Base-by-base conservation (phyloP, 2,113 vertebrate species). In the Vimba vimba region DNA sequence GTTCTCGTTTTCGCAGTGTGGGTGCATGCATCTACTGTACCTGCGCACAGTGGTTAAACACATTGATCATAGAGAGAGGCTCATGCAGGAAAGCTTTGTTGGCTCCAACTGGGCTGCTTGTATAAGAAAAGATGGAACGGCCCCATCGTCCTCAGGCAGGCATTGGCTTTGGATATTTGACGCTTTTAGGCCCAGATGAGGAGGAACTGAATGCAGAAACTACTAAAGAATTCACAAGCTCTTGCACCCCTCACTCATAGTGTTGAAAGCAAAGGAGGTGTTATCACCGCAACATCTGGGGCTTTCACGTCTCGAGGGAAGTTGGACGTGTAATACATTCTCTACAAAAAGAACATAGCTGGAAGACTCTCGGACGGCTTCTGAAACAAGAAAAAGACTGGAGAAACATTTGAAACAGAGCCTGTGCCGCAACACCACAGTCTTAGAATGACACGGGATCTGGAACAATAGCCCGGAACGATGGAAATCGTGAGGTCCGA, bases 251-350 rank as follows among this genome's bases (percentile, higher is more conserved):
- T 27, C n/a, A 23, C 77, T 79, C 33, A 60, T 13, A 79, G 59
- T 5, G 7, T 64, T 80, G 59, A 47, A 80, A 80, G 59, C 77
- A 60, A n/a, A 27, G n/a, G 39, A 30, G 78, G 78, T 80, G 78
- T 80, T 10, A 47, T 79, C 77, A 60, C 4, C 1, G 8, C 78
- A 64, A 80, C 78, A 47, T 80, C 78, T 80, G 78, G 57, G 36
- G 33, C n/a, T 45, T 80, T 30, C 19, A 15, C 79, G 2, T 68
- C 62, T 50, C 43, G 2, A 50, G 43, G 62, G 59, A 68, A 68
- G 79, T 15, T 50, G 25, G 62, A 10, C 62, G 68, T 82, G 79
- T 23, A 52, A 68, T 27, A 52, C 43, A 25, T 82, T 68, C 43
- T 50, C 79, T 47, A 66, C 43, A 50, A 27, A 55, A 77, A 77